Evolutionary conservation across 2,113 vertebrate species (phyloP), one percentile per base, ranked within the genome.

Genomic region (Steatornis caripensis): DNA sequence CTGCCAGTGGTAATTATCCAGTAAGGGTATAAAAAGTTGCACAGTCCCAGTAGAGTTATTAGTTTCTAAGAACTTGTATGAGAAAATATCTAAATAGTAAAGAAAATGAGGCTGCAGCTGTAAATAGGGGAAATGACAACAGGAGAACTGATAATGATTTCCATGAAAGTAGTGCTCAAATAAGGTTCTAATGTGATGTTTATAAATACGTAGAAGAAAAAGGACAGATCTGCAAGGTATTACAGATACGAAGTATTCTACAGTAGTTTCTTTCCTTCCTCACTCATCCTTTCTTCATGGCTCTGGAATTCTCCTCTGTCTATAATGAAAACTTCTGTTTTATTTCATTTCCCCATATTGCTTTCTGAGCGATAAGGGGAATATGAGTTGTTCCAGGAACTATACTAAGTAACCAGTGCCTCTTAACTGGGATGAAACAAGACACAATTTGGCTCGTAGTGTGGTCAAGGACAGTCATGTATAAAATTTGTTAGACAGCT

Each of bases 401-500:
- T 87, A 4, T 55, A n/a, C n/a, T n/a, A n/a, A 84, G 61, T 76
- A 93, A 61, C 43, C 32, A 54, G 26, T 37, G 21, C 65, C 82
- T 92, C 84, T 82, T 87, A 89, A 65, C 61, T 75, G 61, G 69
- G 45, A 91, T 81, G 65, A 97, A 90, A 79, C 74, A 84, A 82
- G 83, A 72, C 51, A 70, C 29, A 45, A 37, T 92, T 93, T 96
- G 83, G 90, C 72, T 89, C 41, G 37, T 27, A 49, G 57, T 72
- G 41, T 53, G 65, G 86, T 69, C 53, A 72, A 79, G 60, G 36
- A 93, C 8, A 87, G 34, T 82, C 34, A 36, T 65, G 72, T 92
- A 94, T 84, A 92, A 95, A 93, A 96, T 94, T 71, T 69, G 22
- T 92, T 95, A 84, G 80, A 87, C 89, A 93, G 74, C 30, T 60